These are phyloP conservation scores for Aporophyla nigra DNA, from an alignment of 2,888 invertebrate species.

Conservation along the genomic window DNA sequence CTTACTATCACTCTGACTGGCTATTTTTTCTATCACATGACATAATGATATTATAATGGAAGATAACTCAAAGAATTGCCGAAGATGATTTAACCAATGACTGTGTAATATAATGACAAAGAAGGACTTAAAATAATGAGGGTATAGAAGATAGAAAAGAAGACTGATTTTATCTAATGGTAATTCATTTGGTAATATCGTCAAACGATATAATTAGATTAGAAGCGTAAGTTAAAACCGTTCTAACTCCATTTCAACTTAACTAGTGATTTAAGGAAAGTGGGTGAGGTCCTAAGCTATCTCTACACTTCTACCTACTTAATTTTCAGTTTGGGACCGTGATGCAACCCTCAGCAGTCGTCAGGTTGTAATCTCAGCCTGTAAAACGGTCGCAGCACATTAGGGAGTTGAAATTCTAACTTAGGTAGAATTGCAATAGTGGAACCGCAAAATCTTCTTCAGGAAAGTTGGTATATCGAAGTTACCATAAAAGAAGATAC, in stretches of 20 bases:
- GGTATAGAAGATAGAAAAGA: not conserved
- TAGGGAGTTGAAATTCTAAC: conserved; percentile 59
- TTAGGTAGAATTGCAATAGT: conserved; percentile 43
- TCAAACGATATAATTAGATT: not conserved
- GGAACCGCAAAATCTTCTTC: conserved; percentile 29
- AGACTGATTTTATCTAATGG: not conserved
- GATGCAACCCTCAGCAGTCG: conserved; percentile 49
- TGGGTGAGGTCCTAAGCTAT: conserved; percentile 18
- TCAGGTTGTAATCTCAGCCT: conserved; percentile 52
- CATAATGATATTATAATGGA: not conserved
- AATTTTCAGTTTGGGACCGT: conserved; percentile 51
- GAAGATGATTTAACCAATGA: not conserved
- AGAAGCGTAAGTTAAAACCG: conserved; percentile 16
- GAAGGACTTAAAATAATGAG: not conserved
- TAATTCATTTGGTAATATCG: not conserved
- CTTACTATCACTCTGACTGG: no score
- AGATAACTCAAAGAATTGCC: not conserved
- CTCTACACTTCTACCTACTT: conserved; percentile 32
- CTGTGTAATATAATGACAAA: not conserved
- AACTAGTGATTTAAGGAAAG: conserved; percentile 22
- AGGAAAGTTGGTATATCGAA: conserved; percentile 42
- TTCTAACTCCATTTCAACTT: conserved; percentile 25
- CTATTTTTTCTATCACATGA: no score
- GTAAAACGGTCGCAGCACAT: conserved; percentile 58
- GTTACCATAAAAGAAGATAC: conserved; percentile 32